Percentiles rank a stretch among this genome's conserved stretches.
Evolutionary conservation across 2,113 vertebrate genomes (phyloP).

Genomic region (Nibea coibor): DNA sequence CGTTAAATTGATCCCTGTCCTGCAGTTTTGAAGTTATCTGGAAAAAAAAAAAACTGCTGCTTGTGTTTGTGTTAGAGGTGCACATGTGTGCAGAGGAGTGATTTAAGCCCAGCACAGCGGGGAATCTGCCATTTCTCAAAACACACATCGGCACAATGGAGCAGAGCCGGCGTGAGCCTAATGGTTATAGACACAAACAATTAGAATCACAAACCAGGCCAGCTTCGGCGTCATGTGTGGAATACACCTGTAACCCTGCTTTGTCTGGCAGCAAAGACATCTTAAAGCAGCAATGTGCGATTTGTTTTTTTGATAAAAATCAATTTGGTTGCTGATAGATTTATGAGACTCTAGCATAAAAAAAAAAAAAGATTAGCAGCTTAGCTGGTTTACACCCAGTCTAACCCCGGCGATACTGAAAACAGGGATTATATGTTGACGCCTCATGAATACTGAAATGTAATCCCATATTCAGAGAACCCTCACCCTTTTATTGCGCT

Average conservation of each 20-base stretch:
- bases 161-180: slow-evolving; percentile 62
- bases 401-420: slow-evolving; percentile 22
- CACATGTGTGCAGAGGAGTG: slow-evolving; percentile 61
- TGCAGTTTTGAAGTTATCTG: slow-evolving; percentile 73
- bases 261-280: not conserved
- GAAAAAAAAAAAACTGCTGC: slow-evolving; percentile 22
- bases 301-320: slow-evolving; percentile 31
- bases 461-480: slow-evolving; percentile 37
- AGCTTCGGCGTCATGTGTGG: not conserved
- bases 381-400: slow-evolving; percentile 39
- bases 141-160: slow-evolving; percentile 66
- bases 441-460: slow-evolving; percentile 36
- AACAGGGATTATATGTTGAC: slow-evolving; percentile 29
- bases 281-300: slow-evolving; percentile 9
- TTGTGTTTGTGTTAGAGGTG: slow-evolving; percentile 65
- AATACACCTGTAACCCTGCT: slow-evolving; percentile 36
- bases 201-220: slow-evolving; percentile 55
- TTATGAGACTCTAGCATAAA: slow-evolving; percentile 21
- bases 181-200: slow-evolving; percentile 73
- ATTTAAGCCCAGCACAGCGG: slow-evolving; percentile 67
- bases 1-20: slow-evolving; percentile 76
- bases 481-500: not conserved
- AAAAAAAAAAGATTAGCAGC: slow-evolving; percentile 40
- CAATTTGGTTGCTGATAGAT: slow-evolving; percentile 33
- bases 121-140: slow-evolving; percentile 65